Base-by-base conservation (phyloP, 2,797 vertebrate genomes). In the Diglossa cyanea region DNA sequence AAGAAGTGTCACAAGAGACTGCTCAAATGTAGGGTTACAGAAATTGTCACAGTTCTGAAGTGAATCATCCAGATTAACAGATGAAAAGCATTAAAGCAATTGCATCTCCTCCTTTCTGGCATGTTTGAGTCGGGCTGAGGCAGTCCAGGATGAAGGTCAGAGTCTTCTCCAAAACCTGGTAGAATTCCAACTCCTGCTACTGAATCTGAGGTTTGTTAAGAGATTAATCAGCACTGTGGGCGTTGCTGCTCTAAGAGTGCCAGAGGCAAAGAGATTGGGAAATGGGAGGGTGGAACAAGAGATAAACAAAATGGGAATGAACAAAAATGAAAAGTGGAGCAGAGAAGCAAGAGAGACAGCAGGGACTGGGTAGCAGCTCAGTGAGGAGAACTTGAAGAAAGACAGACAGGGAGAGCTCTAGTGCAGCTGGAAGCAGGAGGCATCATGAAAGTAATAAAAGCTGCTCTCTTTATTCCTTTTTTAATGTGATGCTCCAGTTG, bases 71-170 rank as follows among this genome's bases (percentile, higher is more conserved):
- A 86, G 50, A 50, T 73, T 55, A 81, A 84, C 51, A 80, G 39
- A 68, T n/a, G 42, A 62, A 51, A 88, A 81, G 40, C 62, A 88
- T 61, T 67, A 74, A 44, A 73, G 48, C 31, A 89, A 74, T 23
- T n/a, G 3, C 50, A 88, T 44, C 54, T 86, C 42, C 55, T 86
- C 26, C 45, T 62, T 88, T 55, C 79, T 86, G 42, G 37, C 37
- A 53, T 20, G 28, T 77, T 30, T 86, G 35, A 76, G 33, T 48
- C 1, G 26, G 51, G 51, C 55, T 82, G 51, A 88, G 50, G 57
- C 61, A 91, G 50, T 31, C 79, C 62, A 68, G 57, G 44, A 77
- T 84, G 82, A 94, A 94, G 93, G 78, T 88, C 87, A 91, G 68
- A 79, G n/a, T 61, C 82, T 75, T 93, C 70, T 66, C 71, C 75